These are phyloP conservation scores for Drosophila repleta DNA, from an alignment of 1,140 invertebrate genomes.

Conservation along the genomic window DNA sequence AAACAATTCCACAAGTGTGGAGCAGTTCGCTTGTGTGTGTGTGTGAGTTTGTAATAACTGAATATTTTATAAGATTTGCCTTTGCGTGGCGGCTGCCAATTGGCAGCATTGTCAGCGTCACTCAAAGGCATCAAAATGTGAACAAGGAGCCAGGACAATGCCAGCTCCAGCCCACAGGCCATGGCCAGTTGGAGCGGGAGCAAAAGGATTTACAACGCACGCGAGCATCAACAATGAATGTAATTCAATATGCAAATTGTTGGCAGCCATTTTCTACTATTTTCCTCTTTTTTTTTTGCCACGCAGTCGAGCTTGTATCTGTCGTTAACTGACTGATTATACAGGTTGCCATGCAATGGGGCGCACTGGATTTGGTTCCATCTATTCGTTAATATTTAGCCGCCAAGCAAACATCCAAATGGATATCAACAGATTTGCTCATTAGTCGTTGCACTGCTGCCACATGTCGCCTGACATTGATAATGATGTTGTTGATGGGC, in stretches of 20 bases:
- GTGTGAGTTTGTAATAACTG: constrained; percentile 44
- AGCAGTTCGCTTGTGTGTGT: constrained; percentile 22
- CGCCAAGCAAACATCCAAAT: constrained; percentile 57
- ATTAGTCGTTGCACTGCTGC: constrained; percentile 37
- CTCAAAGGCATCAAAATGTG: constrained; percentile 60
- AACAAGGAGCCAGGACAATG: constrained; percentile 29
- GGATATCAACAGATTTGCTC: constrained; percentile 47
- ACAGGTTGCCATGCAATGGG: constrained; percentile 7
- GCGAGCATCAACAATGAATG: constrained; percentile 73
- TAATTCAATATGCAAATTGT: constrained; percentile 81
- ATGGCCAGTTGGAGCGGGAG: constrained; percentile 14
- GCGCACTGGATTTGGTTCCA: constrained; percentile 11
- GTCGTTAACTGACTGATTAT: constrained; percentile 1
- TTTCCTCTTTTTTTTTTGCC: constrained; percentile 16
- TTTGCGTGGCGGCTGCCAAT: constrained; percentile 65
- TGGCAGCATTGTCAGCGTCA: constrained; percentile 72
- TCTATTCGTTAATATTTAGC: constrained; percentile 52
- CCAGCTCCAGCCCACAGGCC: constrained; percentile 11
- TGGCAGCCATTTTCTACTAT: constrained; percentile 65
- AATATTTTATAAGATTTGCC: constrained; percentile 69
- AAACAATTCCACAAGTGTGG: constrained; percentile 2
- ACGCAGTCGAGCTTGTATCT: not conserved
- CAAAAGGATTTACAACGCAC: constrained; percentile 38
- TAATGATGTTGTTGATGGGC: constrained; percentile 43
- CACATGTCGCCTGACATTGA: constrained; percentile 38